These are phyloP conservation scores for Anarhynchus alexandrinus DNA, from an alignment of 2,113 vertebrate genomes.

Conservation along the genomic window DNA sequence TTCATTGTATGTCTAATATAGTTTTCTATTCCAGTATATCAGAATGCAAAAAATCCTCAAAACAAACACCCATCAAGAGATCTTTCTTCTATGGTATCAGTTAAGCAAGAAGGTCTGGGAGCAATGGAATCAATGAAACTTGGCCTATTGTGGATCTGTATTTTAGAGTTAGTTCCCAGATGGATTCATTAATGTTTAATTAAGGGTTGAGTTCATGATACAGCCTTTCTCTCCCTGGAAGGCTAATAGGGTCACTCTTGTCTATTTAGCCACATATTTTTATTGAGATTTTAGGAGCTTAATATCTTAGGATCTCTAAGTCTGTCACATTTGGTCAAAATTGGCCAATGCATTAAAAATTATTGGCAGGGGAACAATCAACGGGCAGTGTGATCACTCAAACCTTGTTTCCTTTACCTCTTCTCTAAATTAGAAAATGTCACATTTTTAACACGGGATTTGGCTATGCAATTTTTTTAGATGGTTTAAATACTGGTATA, in stretches of 20 bases:
- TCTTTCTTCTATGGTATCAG: not conserved
- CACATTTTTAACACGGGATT: not conserved
- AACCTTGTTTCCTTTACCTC: not conserved
- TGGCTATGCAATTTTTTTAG: not conserved
- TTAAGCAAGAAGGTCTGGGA: slow-evolving; percentile 1
- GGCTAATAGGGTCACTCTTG: slow-evolving; percentile 35
- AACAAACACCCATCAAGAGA: not conserved
- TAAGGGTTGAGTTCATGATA: slow-evolving; percentile 23
- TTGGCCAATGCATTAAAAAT: not conserved
- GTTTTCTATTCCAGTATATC: not conserved
- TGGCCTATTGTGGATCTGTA: not conserved
- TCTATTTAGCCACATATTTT: slow-evolving; percentile 6
- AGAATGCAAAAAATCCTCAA: not conserved
- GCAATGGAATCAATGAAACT: not conserved
- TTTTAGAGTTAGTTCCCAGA: not conserved
- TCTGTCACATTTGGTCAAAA: not conserved
- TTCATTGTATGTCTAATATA: not conserved
- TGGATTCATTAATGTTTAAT: slow-evolving; percentile 47
- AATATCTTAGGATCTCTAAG: slow-evolving; percentile 23
- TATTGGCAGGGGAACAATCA: slow-evolving; percentile 13
- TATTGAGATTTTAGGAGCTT: slow-evolving; percentile 27
- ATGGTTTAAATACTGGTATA: slow-evolving; percentile 6
- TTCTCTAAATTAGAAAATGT: slow-evolving; percentile 1
- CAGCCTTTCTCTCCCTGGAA: slow-evolving; percentile 9
- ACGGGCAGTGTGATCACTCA: not conserved